Conservation (phyloP, 2,797 vertebrate species). For the Paedocypris micromegethes region DNA sequence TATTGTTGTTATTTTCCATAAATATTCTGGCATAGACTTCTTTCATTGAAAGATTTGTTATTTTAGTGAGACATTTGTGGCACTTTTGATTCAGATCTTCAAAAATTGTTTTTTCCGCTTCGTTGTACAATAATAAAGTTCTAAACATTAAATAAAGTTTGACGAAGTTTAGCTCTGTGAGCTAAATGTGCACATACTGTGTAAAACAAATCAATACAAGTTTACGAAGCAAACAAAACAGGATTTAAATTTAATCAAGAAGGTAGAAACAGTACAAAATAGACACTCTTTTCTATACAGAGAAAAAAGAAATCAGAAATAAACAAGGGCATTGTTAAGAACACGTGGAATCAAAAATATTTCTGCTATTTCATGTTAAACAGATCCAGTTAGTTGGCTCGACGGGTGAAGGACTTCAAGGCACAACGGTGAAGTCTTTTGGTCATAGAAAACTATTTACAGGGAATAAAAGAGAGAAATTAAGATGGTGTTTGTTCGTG, state of each 20-base stretch:
- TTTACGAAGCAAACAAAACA: slow-evolving; percentile 44
- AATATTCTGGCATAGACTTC: too few relatives aligned
- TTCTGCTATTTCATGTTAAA: slow-evolving; percentile 39
- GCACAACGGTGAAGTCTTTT: slow-evolving; percentile 47
- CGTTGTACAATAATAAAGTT: too few relatives aligned
- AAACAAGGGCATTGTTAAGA: slow-evolving; percentile 34
- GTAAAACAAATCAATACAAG: too few relatives aligned
- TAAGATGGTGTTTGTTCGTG: slow-evolving; percentile 28
- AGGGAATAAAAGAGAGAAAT: slow-evolving; percentile 26
- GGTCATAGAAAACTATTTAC: slow-evolving; percentile 52
- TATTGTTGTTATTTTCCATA: too few relatives aligned
- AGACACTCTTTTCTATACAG: slow-evolving; percentile 75
- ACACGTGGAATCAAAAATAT: slow-evolving; percentile 1
- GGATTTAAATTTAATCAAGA: slow-evolving; percentile 68
- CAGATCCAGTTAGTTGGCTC: slow-evolving; percentile 45
- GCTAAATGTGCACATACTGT: too few relatives aligned
- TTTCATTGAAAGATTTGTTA: too few relatives aligned
- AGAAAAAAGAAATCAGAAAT: slow-evolving; percentile 53
- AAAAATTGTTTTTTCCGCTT: too few relatives aligned
- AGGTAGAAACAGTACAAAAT: slow-evolving; percentile 72
- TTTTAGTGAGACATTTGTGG: too few relatives aligned
- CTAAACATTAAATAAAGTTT: too few relatives aligned
- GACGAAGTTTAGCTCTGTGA: too few relatives aligned
- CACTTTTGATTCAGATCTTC: too few relatives aligned
- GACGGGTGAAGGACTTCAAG: slow-evolving; percentile 37